A percentile compares a stretch with the other conserved stretches of the same genome.
These are phyloP conservation scores for Neomonachus schauinslandi DNA, from an alignment of 2,113 vertebrate genomes.

Conservation along the genomic window DNA sequence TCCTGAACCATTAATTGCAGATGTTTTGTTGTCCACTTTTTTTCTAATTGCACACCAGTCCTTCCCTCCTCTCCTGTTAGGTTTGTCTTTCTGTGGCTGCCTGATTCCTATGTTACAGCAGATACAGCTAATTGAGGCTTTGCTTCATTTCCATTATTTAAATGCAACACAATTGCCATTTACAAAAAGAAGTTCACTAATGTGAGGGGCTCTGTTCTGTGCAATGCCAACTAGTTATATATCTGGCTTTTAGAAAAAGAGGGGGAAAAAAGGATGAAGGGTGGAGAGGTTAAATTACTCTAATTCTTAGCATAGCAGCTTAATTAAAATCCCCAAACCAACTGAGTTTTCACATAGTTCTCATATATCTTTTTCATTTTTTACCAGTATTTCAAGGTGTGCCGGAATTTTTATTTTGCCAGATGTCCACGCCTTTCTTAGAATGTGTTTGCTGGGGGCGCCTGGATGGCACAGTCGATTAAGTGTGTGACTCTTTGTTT, in stretches of 20 bases:
- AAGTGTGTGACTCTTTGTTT: not conserved
- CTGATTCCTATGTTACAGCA: not conserved
- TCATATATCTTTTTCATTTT: not conserved
- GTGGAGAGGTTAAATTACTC: not conserved
- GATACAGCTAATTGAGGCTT: not conserved
- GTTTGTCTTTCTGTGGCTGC: not conserved
- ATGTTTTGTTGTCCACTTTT: not conserved
- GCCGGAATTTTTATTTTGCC: constrained; percentile 20
- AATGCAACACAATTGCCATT: not conserved
- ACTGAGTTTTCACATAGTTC: not conserved
- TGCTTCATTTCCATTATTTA: not conserved
- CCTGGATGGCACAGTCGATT: not conserved
- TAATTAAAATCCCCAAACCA: not conserved
- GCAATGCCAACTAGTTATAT: not conserved
- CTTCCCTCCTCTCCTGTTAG: not conserved
- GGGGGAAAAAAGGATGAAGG: not conserved
- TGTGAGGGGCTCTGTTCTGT: not conserved
- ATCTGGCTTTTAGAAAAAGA: not conserved
- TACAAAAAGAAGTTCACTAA: not conserved
- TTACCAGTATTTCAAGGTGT: not conserved
- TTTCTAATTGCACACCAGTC: not conserved
- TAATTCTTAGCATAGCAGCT: not conserved
- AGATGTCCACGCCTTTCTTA: not conserved
- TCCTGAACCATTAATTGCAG: not conserved
- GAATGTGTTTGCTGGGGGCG: not conserved